Evolutionary conservation across 1,140 invertebrate genomes (phyloP), one percentile per base, ranked within the genome.

Genomic region (Wiebesia pumilae): DNA sequence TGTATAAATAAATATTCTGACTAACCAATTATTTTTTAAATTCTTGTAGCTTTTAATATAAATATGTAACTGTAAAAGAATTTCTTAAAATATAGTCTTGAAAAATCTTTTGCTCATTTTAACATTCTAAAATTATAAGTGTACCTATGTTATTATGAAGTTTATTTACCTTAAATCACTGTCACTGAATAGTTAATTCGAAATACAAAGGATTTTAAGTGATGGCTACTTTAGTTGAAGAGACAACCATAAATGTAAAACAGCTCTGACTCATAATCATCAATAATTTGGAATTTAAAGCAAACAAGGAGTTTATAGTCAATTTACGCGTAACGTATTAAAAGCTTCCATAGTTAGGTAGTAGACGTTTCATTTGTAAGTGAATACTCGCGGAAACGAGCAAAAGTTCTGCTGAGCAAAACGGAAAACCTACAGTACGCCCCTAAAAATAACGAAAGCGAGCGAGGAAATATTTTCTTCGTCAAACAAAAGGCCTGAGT

Each of bases 401-500:
- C 83, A 82, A 82, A 82, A 73, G 71, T 71, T 67, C 67, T 14
- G 71, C 33, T 51, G 21, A 19, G 79, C 27, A 51, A 86, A 81
- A 86, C 27, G 79, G 51, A 86, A 82, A 85, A 85, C 3, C 78
- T 51, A 54, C 62, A 38, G 62, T 40, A 38, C 77, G 62, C n/a
- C 33, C 65, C 84, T 86, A 81, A 82, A 86, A 86, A 86, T 81
- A 85, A 81, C 65, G 27, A 67, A 73, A 78, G 33, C 67, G 16
- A 81, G 79, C 79, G 67, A 67, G 69, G 69, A 77, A 82, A 75
- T 65, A 82, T 86, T 86, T 86, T 81, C 79, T 71, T 80, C 84
- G 79, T 10, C 69, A 54, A 86, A 81, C 84, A 78, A 81, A 81
- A 85, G 81, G 43, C 77, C 35, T 3, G 47, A 54, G 47, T 85